These are phyloP conservation scores for Tetrapedia diversipes DNA, from an alignment of 2,888 invertebrate genomes.

Conservation along the genomic window DNA sequence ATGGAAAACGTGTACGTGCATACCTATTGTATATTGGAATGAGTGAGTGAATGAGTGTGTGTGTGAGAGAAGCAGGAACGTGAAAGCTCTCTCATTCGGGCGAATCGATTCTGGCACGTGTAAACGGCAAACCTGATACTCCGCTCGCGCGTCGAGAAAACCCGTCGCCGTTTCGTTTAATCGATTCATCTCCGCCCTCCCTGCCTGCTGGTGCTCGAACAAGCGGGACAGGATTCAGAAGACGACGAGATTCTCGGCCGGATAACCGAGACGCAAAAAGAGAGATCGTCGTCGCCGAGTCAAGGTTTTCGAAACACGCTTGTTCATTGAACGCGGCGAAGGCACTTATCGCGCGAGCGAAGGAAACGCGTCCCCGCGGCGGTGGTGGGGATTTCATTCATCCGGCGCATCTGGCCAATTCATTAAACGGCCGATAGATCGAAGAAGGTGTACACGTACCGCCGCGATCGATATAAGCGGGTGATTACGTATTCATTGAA, in stretches of 20 bases:
- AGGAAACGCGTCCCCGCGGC: not conserved
- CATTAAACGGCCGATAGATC: slow-evolving; percentile 12
- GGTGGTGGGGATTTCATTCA: slow-evolving; percentile 15
- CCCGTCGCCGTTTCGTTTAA: not conserved
- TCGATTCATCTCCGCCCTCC: not conserved
- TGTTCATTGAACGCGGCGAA: not conserved
- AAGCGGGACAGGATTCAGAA: not conserved
- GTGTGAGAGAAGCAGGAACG: too few species aligned
- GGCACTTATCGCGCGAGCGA: too few species aligned
- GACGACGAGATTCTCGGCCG: not conserved
- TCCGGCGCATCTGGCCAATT: not conserved
- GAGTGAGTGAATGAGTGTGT: too few species aligned
- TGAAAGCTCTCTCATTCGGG: not conserved
- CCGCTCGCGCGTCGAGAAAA: not conserved
- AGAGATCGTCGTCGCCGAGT: too few species aligned
- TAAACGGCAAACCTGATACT: not conserved
- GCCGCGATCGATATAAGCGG: not conserved
- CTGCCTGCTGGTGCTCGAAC: not conserved
- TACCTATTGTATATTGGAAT: too few species aligned
- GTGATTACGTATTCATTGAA: slow-evolving; percentile 6
- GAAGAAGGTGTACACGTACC: slow-evolving; percentile 16
- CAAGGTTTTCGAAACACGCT: not conserved
- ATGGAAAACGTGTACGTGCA: too few species aligned
- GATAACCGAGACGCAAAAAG: too few species aligned
- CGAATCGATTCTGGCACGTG: not conserved